Conservation (phyloP, 2,888 invertebrate genomes). For the Hybos culiciformis region DNA sequence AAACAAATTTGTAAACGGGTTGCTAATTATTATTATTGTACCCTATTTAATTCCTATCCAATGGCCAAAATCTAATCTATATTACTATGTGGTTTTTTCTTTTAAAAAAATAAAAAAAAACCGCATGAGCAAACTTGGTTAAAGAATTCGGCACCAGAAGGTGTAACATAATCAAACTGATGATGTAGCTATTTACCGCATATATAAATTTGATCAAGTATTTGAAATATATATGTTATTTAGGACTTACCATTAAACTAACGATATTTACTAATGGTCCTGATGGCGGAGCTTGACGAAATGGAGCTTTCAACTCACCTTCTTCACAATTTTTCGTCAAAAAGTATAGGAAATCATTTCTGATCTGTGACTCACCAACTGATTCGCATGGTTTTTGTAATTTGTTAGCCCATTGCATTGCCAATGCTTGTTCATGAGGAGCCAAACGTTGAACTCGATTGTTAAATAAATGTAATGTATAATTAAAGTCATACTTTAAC, state of each 20-base stretch:
- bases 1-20: too few species aligned
- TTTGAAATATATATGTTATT: too few species aligned
- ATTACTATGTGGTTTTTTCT: too few species aligned
- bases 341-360: conserved; percentile 42
- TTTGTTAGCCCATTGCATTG: conserved; percentile 39
- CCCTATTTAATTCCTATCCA: too few species aligned
- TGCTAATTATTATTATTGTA: too few species aligned
- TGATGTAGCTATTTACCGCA: too few species aligned
- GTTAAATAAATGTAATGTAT: conserved; percentile 39
- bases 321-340: conserved; percentile 37
- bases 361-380: conserved; percentile 38
- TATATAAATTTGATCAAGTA: too few species aligned
- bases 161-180: too few species aligned
- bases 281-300: conserved; percentile 37
- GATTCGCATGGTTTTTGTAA: conserved; percentile 35
- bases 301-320: conserved; percentile 37
- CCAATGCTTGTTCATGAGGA: conserved; percentile 30
- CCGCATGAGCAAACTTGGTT: too few species aligned
- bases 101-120: too few species aligned
- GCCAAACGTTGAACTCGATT: conserved; percentile 34
- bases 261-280: conserved; percentile 35
- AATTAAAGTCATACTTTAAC: conserved; percentile 41
- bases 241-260: conserved; percentile 36
- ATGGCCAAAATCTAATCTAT: too few species aligned
- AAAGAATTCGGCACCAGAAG: too few species aligned